Base-by-base conservation (phyloP, 2,113 vertebrate genomes). In the Upupa epops region DNA sequence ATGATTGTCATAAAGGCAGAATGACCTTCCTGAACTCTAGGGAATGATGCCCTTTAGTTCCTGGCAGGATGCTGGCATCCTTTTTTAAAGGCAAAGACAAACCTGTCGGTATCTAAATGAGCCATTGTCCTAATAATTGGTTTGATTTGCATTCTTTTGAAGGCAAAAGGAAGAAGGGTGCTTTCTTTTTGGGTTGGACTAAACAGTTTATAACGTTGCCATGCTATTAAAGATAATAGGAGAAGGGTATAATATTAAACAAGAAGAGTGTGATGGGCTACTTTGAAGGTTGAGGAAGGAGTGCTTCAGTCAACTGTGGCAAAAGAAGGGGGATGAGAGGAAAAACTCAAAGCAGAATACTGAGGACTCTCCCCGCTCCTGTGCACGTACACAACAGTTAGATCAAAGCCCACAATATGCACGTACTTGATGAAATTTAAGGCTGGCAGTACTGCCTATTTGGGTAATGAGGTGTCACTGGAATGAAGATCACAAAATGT, bases 381-480 rank as follows among this genome's bases (percentile, higher is more conserved):
- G 25, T 25, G 17, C 59, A 42, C 2, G 0, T 37, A 65, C 20
- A 28, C 73, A 91, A 42, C 66, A 80, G 49, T 61, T 72, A 86
- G 89, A 84, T 94, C 75, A 91, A 88, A 94, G 65, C 42, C 24
- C 9, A 17, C 2, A 3, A 78, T 28, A 51, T 79, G 60, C 72
- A 45, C 1, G 37, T 85, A 64, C 54, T 64, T 79, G 89, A 86
- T 90, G 87, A 86, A 73, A 79, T 88, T 75, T 76, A 3, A 64
- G 63, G 60, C 2, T 77, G 86, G 75, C 90, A 89, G 79, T 34
- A 3, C 36, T 74, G 77, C 71, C 63, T 86, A 7, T 89, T 87
- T 92, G 80, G 82, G 54, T 91, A 95, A 95, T 21, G 58, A 96
- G 74, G 51, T 87, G 77, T 83, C 86, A 70, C 93, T n/a, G 5